These are phyloP conservation scores for Trichogramma dendrolimi DNA, from an alignment of 2,888 invertebrate genomes.

Conservation along the genomic window DNA sequence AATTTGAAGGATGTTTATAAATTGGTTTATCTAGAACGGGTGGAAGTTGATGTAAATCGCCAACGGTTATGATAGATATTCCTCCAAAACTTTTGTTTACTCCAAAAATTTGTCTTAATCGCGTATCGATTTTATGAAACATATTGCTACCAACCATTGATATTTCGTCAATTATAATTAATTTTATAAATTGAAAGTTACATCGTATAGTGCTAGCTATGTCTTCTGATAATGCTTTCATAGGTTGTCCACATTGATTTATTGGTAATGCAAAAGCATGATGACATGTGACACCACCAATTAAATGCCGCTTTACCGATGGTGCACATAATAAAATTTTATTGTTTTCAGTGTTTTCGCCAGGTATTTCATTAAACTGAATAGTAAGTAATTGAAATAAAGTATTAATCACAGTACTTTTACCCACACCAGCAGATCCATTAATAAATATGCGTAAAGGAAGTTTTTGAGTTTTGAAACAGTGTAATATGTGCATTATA, in stretches of 20 bases:
- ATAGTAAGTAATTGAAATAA: conserved; percentile 32
- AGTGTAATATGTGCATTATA: conserved; percentile 27
- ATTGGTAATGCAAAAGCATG: not conserved
- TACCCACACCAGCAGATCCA: conserved; percentile 39
- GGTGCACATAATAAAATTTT: conserved; percentile 1
- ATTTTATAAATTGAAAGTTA: no score
- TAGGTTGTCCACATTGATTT: not conserved
- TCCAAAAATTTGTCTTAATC: conserved; percentile 39
- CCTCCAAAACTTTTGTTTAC: no score
- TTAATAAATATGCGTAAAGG: conserved; percentile 33
- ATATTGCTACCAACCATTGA: conserved; percentile 39
- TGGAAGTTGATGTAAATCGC: conserved; percentile 42
- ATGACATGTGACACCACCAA: not conserved
- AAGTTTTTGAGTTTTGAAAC: conserved; percentile 22
- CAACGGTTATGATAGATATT: conserved; percentile 40
- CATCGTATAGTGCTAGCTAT: no score
- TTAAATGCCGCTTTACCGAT: not conserved
- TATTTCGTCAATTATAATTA: conserved; percentile 43
- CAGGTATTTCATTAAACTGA: conserved; percentile 19
- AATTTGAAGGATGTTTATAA: no score
- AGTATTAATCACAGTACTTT: conserved; percentile 36
- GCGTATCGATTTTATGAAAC: no score
- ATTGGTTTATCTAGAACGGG: conserved; percentile 37
- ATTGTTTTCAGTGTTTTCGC: not conserved
- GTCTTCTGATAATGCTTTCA: not conserved